Evolutionary conservation across 1,140 invertebrate genomes (phyloP), one percentile per base, ranked within the genome.

Genomic region (Monochamus saltuarius): DNA sequence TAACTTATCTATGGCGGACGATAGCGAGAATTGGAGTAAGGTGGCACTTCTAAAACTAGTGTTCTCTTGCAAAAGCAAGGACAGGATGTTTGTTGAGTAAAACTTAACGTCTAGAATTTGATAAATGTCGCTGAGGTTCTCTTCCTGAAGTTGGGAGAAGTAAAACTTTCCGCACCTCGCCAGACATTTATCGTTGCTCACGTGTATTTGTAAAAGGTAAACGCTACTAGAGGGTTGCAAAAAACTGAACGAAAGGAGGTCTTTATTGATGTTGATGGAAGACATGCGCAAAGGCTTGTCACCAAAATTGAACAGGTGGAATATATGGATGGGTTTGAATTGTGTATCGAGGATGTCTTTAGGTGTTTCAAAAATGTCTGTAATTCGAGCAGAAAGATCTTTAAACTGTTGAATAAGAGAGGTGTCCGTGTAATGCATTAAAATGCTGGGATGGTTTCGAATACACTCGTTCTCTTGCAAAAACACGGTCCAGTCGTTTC

Each of bases 371-470:
- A 95, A 92, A 17, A 93, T 85, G 17, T 83, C 77, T 37, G 84
- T 78, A 35, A 95, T 81, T 1, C 85, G 78, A 52, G 83, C 73
- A 59, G 89, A 85, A 56, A 96, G 77, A 70, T 84, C 83, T 29
- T 85, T 84, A 64, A 92, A 87, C 66, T 94, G 86, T 74, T 95
- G 92, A 7, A 94, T 77, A 11, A 97, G 77, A 8, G 94, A 97
- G 53, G 84, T 87, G 43, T 88, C 84, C 64, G 85, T 83, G 73
- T 90, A 84, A 62, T 90, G 87, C 37, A 85, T 83, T 69, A 92
- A 87, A 53, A 96, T 85, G 7, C 87, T 78, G 0, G 84, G 81
- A 74, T 87, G 85, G 60, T 88, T 80, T 29, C 82, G 80, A 3
- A 95, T 66, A 72, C 86, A 87, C 42, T 86, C 81, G 73, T 92